Percentiles rank a stretch among this genome's conserved stretches.
phyloP scores from a whole-genome alignment of 1,140 invertebrate species.

The Leptestheria dahalacensis region DNA sequence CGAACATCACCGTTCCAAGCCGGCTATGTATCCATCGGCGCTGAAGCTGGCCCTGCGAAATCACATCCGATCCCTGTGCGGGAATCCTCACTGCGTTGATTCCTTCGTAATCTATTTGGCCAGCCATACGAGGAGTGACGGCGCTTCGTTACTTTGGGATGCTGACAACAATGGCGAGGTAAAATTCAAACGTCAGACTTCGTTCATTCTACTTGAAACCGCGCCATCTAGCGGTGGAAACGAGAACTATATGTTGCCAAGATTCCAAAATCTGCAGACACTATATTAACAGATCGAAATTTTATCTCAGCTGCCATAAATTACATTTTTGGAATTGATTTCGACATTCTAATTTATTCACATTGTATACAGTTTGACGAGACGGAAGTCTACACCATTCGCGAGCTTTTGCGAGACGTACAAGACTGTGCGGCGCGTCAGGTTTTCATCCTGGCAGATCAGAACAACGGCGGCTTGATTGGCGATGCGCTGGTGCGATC shows the following conservation, averaged over 20 bases:
- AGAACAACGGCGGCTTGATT: slow-evolving; percentile 33
- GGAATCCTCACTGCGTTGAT: slow-evolving; percentile 33
- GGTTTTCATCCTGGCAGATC: slow-evolving; percentile 35
- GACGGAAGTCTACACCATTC: slow-evolving; percentile 32
- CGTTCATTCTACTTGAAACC: background rate
- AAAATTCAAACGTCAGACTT: too few species aligned
- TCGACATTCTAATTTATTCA: too few species aligned
- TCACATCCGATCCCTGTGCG: slow-evolving; percentile 33
- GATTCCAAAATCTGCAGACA: too few species aligned
- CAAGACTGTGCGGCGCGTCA: slow-evolving; percentile 31
- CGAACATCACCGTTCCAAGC: slow-evolving; percentile 5
- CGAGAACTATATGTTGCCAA: background rate
- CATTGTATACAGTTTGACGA: slow-evolving; percentile 29
- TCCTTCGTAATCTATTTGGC: slow-evolving; percentile 36
- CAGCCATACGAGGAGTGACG: slow-evolving; percentile 33
- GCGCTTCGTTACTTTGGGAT: slow-evolving; percentile 37
- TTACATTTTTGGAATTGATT: background rate
- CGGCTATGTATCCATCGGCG: slow-evolving; percentile 29
- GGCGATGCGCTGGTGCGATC: slow-evolving; percentile 26
- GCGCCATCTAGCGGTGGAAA: background rate
- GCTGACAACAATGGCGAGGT: slow-evolving; percentile 35
- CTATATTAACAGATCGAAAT: too few species aligned
- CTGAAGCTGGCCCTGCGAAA: slow-evolving; percentile 35
- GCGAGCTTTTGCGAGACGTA: slow-evolving; percentile 34
- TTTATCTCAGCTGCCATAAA: background rate